These are phyloP conservation scores for Orthonyx spaldingii DNA, from an alignment of 2,113 vertebrate species.

Conservation along the genomic window DNA sequence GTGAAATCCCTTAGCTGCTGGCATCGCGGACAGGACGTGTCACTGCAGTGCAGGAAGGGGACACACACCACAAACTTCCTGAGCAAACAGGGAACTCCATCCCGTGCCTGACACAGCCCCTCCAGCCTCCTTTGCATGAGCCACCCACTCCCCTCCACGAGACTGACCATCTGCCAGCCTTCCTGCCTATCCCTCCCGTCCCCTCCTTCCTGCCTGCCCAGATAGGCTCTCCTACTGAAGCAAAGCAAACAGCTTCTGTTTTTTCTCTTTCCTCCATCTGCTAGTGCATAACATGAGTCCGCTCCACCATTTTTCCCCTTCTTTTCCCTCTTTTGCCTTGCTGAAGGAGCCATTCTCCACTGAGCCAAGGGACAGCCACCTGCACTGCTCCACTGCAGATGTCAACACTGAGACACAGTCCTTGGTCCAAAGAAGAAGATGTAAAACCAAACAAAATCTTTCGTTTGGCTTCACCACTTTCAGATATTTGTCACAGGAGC, in stretches of 20 bases:
- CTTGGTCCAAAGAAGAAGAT: neutral
- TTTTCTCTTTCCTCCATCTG: slow-evolving; percentile 29
- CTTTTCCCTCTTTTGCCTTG: neutral
- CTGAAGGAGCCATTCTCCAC: neutral
- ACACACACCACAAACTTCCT: neutral
- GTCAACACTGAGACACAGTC: neutral
- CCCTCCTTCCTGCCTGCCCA: slow-evolving; percentile 2
- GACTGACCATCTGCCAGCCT: slow-evolving; percentile 5
- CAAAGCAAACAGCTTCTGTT: slow-evolving; percentile 28
- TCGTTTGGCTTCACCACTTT: neutral
- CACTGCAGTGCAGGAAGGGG: neutral
- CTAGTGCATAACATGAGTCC: neutral
- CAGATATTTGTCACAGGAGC: neutral
- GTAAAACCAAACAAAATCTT: neutral
- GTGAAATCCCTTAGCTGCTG: neutral
- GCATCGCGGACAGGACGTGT: neutral
- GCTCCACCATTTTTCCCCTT: neutral
- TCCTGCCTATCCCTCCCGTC: neutral
- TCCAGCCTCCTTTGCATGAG: neutral
- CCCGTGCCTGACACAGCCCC: neutral
- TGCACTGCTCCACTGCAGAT: neutral
- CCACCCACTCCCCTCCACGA: fast-evolving
- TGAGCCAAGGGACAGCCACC: neutral
- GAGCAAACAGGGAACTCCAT: neutral
- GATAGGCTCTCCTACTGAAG: neutral